Base-by-base conservation (phyloP, 2,888 invertebrate genomes). In the Epistrophella euchroma region DNA sequence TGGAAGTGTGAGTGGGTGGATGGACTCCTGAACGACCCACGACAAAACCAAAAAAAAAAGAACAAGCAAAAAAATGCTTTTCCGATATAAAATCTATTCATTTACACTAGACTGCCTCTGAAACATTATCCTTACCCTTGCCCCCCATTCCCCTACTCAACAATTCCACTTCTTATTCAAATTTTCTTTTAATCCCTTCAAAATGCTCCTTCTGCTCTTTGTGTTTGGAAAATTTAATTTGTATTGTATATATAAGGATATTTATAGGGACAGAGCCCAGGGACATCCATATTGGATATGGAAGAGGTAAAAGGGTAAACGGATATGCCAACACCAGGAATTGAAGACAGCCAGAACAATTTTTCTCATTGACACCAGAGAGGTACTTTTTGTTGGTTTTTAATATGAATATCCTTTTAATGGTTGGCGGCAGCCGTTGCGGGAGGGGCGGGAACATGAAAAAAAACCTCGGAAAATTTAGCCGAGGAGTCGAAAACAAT, bases 181-280 rank as follows among this genome's bases (percentile, higher is more conserved):
- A 47, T 11, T 6, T 6, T 9, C 66, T 66, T 66, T 66, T 66
- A 66, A 66, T 66, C 66, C 66, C 35, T 66, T 66, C 15, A 66
- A 47, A 66, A 66, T 37, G 35, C 37, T 13, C 47, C 45, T 66
- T 47, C 47, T 47, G 66, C 32, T 66, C 32, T 47, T 15, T 40
- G 47, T 47, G 66, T 66, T 66, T 66, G 37, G 71, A 64, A 75
- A 84, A 84, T 84, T 84, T 75, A 84, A 84, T 79, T 84, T 84
- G 79, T 84, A 79, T 84, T 58, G 43, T 71, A 79, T 66, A 64
- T 17, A 25, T 7, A 37, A 40, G 40, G 37, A 19, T 22, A 37
- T 60, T 35, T 35, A 32, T 32, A 32, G 56, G 32, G 56, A 32
- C 35, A 52, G n/a, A 68, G 50, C 73, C 22, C 25, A 47, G 32